A percentile compares a stretch with the other conserved stretches of the same genome.
Conservation (phyloP, 1,140 invertebrate species). For the Diachasmimorpha longicaudata region DNA sequence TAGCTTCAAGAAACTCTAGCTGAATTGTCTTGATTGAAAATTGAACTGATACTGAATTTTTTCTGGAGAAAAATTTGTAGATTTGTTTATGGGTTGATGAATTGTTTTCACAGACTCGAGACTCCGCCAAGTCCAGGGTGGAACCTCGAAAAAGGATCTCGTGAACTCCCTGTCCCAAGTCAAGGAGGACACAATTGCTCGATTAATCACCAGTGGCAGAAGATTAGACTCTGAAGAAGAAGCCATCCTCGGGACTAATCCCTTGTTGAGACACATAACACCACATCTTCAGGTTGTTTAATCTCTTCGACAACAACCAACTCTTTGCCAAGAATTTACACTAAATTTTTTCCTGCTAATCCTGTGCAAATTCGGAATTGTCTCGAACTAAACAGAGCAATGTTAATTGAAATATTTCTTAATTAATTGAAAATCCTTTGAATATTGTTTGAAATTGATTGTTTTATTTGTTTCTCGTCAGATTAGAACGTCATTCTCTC, state of each 20-base stretch:
- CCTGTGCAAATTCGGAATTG: too few relatives aligned
- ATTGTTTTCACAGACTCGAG: slow-evolving; percentile 43
- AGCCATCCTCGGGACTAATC: slow-evolving; percentile 51
- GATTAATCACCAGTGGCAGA: slow-evolving; percentile 52
- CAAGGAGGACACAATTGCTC: slow-evolving; percentile 58
- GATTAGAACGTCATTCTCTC: too few relatives aligned
- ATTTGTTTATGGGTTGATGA: not conserved
- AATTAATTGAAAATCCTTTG: too few relatives aligned
- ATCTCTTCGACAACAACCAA: not conserved
- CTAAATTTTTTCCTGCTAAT: too few relatives aligned
- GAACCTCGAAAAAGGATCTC: slow-evolving; percentile 54
- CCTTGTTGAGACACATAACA: slow-evolving; percentile 58
- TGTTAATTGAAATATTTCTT: too few relatives aligned
- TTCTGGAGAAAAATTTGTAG: too few relatives aligned
- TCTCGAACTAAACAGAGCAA: too few relatives aligned
- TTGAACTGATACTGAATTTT: too few relatives aligned
- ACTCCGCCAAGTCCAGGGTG: slow-evolving; percentile 50
- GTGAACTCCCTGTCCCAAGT: slow-evolving; percentile 55
- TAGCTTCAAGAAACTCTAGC: too few relatives aligned
- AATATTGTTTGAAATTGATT: too few relatives aligned
- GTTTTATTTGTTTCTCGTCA: too few relatives aligned
- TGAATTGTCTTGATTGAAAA: too few relatives aligned
- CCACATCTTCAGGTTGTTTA: slow-evolving; percentile 54
- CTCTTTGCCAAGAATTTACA: not conserved
- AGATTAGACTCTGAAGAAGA: slow-evolving; percentile 52